A percentile compares a stretch with the other conserved stretches of the same genome.
These are phyloP conservation scores for Aproaerema taeniolella DNA, from an alignment of 2,888 invertebrate species.

Conservation along the genomic window DNA sequence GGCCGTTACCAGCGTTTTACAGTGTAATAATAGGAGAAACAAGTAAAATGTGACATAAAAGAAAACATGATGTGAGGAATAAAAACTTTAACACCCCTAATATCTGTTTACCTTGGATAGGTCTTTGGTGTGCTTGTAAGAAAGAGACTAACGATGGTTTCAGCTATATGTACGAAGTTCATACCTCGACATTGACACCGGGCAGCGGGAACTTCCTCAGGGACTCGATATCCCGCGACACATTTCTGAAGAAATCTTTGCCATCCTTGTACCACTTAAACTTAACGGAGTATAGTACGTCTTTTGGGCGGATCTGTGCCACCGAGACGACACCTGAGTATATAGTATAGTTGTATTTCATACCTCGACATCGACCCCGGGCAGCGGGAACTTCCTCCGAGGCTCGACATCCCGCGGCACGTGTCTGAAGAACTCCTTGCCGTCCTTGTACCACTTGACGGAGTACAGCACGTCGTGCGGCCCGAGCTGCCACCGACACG, in stretches of 20 bases:
- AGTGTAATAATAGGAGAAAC: no score
- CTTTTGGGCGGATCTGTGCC: conserved; percentile 86
- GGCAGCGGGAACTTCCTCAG: conserved; percentile 87
- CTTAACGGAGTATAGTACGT: conserved; percentile 91
- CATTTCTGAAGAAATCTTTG: conserved; percentile 91
- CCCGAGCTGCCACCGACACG: conserved; percentile 87
- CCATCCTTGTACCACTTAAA: conserved; percentile 97
- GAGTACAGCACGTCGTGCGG: conserved; percentile 90
- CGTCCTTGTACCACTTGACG: conserved; percentile 95
- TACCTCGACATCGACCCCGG: conserved; percentile 91
- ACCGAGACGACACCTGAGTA: conserved; percentile 88
- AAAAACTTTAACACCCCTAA: no score
- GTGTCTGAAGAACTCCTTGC: conserved; percentile 92
- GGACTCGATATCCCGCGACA: conserved; percentile 89
- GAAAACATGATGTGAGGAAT: no score
- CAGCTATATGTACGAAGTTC: no score
- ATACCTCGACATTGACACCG: conserved; percentile 91
- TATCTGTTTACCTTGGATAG: no score
- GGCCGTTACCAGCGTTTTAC: no score
- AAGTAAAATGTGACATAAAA: no score
- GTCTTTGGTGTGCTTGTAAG: no score
- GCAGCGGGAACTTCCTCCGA: conserved; percentile 85
- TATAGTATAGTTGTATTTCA: no score
- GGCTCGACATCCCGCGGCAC: conserved; percentile 90
- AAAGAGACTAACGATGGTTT: no score